phyloP scores from a whole-genome alignment of 2,888 invertebrate genomes.

The Autographa gamma region DNA sequence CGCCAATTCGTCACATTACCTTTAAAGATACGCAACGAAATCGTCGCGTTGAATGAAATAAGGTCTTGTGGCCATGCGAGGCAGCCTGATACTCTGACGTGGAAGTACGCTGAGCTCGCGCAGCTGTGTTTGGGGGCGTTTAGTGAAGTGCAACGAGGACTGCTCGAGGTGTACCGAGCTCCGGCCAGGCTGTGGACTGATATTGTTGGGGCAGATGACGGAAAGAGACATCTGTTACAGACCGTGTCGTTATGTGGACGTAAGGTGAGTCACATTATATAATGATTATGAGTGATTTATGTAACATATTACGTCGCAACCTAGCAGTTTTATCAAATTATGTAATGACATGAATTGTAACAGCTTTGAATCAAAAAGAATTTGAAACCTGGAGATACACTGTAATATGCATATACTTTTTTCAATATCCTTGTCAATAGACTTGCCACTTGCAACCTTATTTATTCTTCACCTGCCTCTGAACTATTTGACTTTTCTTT shows the following conservation, averaged over 20 bases:
- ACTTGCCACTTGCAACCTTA: not conserved
- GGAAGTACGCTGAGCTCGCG: conserved; percentile 82
- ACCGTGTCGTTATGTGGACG: conserved; percentile 92
- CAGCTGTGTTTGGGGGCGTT: conserved; percentile 78
- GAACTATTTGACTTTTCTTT: not conserved
- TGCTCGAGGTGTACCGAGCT: conserved; percentile 77
- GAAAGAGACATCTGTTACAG: conserved; percentile 88
- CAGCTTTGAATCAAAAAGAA: too few species aligned
- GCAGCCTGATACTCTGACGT: conserved; percentile 76
- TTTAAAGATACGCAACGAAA: conserved; percentile 72
- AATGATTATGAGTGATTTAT: not conserved
- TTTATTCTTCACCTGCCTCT: not conserved
- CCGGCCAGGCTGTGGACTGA: conserved; percentile 87
- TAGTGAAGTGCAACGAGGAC: conserved; percentile 73
- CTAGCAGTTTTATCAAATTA: too few species aligned
- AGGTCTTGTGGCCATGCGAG: conserved; percentile 73
- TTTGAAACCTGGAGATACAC: too few species aligned
- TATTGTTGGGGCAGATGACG: conserved; percentile 88
- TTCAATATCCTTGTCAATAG: too few species aligned
- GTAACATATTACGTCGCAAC: too few species aligned
- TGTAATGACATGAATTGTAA: too few species aligned
- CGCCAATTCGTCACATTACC: conserved; percentile 73
- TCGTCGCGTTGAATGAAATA: conserved; percentile 76
- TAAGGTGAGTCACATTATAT: conserved; percentile 78
- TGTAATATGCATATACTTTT: too few species aligned